These are phyloP conservation scores for Epicauta chinensis DNA, from an alignment of 1,140 invertebrate species.

Conservation along the genomic window DNA sequence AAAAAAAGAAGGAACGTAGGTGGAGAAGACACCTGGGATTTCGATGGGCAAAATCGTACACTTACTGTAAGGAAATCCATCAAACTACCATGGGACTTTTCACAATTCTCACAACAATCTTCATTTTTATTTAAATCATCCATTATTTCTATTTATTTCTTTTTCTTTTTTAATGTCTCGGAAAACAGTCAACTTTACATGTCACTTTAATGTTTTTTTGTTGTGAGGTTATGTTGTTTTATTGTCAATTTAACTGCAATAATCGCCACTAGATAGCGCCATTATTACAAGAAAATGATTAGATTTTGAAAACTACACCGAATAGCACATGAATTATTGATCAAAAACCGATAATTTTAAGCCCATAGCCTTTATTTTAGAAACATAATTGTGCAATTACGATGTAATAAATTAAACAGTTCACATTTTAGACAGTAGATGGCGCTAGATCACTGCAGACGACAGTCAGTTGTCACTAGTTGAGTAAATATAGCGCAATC, in stretches of 20 bases:
- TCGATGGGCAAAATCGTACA: background rate
- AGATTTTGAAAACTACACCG: no score
- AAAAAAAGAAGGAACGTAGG: background rate
- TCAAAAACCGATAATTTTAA: no score
- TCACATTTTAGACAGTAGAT: background rate
- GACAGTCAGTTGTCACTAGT: background rate
- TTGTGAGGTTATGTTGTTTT: slow-evolving; percentile 1
- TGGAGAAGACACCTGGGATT: slow-evolving; percentile 7
- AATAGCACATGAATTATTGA: no score
- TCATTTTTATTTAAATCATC: no score
- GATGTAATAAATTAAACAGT: no score
- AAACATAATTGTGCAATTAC: no score
- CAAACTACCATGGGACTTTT: background rate
- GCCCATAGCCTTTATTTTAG: no score
- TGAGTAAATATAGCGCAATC: no score
- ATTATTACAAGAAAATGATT: no score
- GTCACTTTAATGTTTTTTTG: no score
- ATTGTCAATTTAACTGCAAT: background rate
- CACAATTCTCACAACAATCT: slow-evolving; percentile 1
- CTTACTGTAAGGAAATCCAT: slow-evolving; percentile 1
- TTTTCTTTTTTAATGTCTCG: background rate
- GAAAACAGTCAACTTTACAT: background rate
- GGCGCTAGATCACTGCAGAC: slow-evolving; percentile 7
- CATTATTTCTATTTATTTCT: background rate
- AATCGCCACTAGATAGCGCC: no score